Evolutionary conservation across 2,888 invertebrate species (phyloP), one percentile per base, ranked within the genome.

Genomic region (Cecidostiba fungosa): DNA sequence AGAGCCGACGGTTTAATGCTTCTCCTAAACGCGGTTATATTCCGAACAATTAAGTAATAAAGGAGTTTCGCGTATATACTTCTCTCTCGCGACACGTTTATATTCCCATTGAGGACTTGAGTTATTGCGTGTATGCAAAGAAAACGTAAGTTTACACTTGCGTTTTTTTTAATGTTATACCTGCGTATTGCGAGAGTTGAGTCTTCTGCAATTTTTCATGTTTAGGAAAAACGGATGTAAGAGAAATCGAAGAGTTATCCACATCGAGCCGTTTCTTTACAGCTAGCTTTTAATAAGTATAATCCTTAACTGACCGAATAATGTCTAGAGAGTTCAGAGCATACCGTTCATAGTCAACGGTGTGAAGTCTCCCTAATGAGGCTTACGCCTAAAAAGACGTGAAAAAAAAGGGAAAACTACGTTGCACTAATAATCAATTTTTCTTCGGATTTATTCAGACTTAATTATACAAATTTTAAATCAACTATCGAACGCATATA

Each of bases 361-460:
- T 81, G 39, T 47, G 12, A 74, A 81, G 62, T 39, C 62, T 50
- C 54, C 14, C 26, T 77, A 54, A 82, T 70, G 43, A 82, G 70
- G 23, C 69, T 47, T 26, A 69, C n/a, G 54, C 12, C n/a, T n/a
- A 54, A 54, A 26, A 43, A 43, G 74, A 76, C 82, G 66, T 26
- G 36, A 50, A 50, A 47, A 76, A 69, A 69, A 74, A 26, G 69
- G 36, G 26, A 82, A 82, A 47, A 29, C 39, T 32, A 3, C 6
- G 19, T 59, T 59, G 50, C 50, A 19, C 50, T 19, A 50, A 23
- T 1, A 39, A 81, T 23, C 74, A 82, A 82, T 70, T n/a, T n/a
- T 66, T 29, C 10, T n/a, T 62, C 26, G 32, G 1, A 4, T 59
- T 36, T 36, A 23, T 36, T 8, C 23, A 77, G 26, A 19, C 8